phyloP scores from a whole-genome alignment of 2,113 vertebrate species.

The Xenopus tropicalis region DNA sequence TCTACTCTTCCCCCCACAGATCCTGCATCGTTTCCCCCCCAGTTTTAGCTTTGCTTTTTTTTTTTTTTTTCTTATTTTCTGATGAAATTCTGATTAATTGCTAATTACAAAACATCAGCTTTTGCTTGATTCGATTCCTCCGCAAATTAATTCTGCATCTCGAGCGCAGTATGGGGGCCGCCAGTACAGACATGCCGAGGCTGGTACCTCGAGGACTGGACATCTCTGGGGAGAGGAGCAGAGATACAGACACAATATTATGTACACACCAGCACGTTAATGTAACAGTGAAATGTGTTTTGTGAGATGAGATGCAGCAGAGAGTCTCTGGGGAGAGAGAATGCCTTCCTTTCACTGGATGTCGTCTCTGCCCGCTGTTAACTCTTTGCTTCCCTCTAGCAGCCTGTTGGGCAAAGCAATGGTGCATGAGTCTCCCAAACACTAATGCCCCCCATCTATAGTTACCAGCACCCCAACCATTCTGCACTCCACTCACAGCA shows the following conservation, averaged over 20 bases:
- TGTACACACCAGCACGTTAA: constrained; percentile 28
- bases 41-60: background rate
- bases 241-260: constrained; percentile 23
- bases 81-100: constrained; percentile 20
- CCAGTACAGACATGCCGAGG: background rate
- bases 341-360: constrained; percentile 11
- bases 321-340: constrained; percentile 22
- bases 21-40: background rate
- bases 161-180: background rate
- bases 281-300: constrained; percentile 40
- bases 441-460: too few species aligned
- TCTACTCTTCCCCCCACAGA: background rate
- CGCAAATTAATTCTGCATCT: constrained; percentile 18
- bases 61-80: too few species aligned
- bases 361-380: constrained; percentile 7
- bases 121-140: background rate
- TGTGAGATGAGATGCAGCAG: constrained; percentile 37
- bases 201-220: background rate
- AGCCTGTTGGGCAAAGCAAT: too few species aligned
- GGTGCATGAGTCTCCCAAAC: too few species aligned
- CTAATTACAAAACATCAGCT: constrained; percentile 12
- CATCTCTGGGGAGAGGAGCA: constrained; percentile 8
- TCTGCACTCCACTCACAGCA: too few species aligned
- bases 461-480: too few species aligned
- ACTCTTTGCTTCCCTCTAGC: too few species aligned